Conservation (phyloP, 2,113 vertebrate species). For the Brachyhypopomus gauderio region DNA sequence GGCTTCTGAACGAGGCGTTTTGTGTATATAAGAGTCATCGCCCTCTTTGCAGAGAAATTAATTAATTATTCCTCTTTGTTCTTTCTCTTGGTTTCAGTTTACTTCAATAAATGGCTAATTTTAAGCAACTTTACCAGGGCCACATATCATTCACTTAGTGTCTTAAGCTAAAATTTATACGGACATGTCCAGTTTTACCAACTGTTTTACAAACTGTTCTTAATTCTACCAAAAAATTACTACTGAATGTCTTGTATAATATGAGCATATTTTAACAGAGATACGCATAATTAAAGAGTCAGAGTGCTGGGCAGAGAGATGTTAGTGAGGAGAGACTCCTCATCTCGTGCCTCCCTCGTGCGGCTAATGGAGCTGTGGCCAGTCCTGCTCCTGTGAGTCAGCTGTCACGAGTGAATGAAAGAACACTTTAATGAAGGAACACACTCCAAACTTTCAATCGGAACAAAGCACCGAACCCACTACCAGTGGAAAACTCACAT, state of each 20-base stretch:
- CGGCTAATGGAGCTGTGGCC: not conserved
- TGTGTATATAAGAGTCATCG: constrained; percentile 53
- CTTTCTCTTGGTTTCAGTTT: constrained; percentile 39
- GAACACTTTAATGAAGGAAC: not conserved
- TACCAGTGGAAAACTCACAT: not conserved
- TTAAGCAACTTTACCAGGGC: constrained; percentile 17
- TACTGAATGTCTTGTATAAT: constrained; percentile 7
- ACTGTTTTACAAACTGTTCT: not conserved
- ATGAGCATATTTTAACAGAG: constrained; percentile 16
- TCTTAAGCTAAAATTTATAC: constrained; percentile 15
- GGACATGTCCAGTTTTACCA: not conserved
- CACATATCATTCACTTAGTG: not conserved
- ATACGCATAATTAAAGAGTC: not conserved
- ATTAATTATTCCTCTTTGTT: constrained; percentile 45
- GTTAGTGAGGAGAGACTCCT: constrained; percentile 19
- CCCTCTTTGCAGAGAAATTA: constrained; percentile 45
- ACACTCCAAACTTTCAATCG: not conserved
- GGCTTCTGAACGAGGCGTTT: constrained; percentile 26
- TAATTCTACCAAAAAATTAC: constrained; percentile 22
- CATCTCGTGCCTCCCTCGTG: too few species aligned
- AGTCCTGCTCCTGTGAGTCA: not conserved
- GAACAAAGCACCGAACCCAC: not conserved
- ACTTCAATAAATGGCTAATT: constrained; percentile 45
- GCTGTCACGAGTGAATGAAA: not conserved
- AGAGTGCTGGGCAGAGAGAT: constrained; percentile 3